These are phyloP conservation scores for Ochotona curzoniae DNA, from an alignment of 2,113 vertebrate genomes.

Conservation along the genomic window DNA sequence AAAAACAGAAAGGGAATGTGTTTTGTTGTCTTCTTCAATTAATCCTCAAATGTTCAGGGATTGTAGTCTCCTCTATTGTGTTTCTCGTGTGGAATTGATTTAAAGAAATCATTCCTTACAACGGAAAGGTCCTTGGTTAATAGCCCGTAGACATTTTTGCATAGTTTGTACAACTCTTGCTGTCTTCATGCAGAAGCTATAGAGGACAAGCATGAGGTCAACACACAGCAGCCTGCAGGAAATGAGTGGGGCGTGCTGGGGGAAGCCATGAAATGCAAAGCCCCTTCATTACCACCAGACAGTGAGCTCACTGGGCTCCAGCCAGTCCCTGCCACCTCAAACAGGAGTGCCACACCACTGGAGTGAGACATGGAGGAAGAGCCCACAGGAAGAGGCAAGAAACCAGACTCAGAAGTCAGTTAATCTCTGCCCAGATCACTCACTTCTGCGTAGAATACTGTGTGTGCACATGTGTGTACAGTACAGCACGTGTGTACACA, in stretches of 20 bases:
- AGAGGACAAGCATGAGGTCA: constrained; percentile 63
- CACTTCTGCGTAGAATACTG: not conserved
- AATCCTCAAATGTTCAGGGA: constrained; percentile 12
- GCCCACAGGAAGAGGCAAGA: not conserved
- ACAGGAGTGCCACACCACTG: fast-evolving
- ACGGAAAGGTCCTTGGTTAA: constrained; percentile 2
- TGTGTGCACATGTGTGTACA: not conserved
- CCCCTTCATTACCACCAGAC: not conserved
- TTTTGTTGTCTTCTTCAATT: constrained; percentile 51
- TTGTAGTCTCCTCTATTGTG: not conserved
- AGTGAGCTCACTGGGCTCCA: not conserved
- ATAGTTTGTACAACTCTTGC: constrained; percentile 9
- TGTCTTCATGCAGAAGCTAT: constrained; percentile 48
- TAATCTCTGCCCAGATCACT: not conserved
- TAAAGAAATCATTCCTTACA: not conserved
- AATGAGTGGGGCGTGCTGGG: not conserved
- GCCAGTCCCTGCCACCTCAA: not conserved
- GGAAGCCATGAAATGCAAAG: not conserved
- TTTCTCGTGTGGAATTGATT: constrained; percentile 62
- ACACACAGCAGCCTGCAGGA: not conserved
- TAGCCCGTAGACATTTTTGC: constrained; percentile 47
- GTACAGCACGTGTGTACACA: fast-evolving
- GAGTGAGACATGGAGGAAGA: too few species aligned
- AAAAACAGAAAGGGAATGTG: not conserved
- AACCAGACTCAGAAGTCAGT: not conserved